Base-by-base conservation (phyloP, 2,888 invertebrate species). In the Tuta absoluta region DNA sequence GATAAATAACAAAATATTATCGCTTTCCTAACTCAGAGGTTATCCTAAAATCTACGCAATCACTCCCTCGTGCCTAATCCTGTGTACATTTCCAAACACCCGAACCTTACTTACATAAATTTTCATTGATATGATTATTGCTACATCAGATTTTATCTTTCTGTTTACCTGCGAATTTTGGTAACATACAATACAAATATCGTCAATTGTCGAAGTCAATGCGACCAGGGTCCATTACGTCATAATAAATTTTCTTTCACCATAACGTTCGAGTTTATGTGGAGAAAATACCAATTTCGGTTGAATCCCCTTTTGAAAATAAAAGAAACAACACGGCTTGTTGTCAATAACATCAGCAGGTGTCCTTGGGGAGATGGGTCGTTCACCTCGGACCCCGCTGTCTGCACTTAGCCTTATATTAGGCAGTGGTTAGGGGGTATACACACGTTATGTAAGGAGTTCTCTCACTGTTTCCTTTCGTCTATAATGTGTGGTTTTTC, bases 331-430 rank as follows among this genome's bases (percentile, higher is more conserved):
- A 78, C 79, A 79, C 77, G 79, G 71, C 74, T 67, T 81, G 85
- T 86, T 91, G 91, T 89, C 90, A 89, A 87, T 87, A 87, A 88
- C 89, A 89, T 87, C 87, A 85, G 86, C 83, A 86, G 87, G 86
- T 85, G 86, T 87, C 88, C 85, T 86, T 74, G 69, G 87, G 87
- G 78, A 67, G 64, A 67, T 76, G 75, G 87, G 87, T 86, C 87
- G 78, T 84, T 85, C 82, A 87, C 85, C 88, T 81, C 75, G 66
- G 75, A 41, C 33, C 62, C 62, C 21, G 73, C 72, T 75, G 76
- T 65, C 72, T 76, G 74, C 75, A 73, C 77, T 78, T 79, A 79
- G 74, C 73, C 72, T 73, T 76, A 77, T 79, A 79, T 79, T 75
- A 73, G 71, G 66, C 72, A 68, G 71, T 67, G 73, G 71, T 72